A percentile compares a stretch with the other conserved stretches of the same genome.
Evolutionary conservation across 2,113 vertebrate species (phyloP).

Genomic region (Rhea pennata): DNA sequence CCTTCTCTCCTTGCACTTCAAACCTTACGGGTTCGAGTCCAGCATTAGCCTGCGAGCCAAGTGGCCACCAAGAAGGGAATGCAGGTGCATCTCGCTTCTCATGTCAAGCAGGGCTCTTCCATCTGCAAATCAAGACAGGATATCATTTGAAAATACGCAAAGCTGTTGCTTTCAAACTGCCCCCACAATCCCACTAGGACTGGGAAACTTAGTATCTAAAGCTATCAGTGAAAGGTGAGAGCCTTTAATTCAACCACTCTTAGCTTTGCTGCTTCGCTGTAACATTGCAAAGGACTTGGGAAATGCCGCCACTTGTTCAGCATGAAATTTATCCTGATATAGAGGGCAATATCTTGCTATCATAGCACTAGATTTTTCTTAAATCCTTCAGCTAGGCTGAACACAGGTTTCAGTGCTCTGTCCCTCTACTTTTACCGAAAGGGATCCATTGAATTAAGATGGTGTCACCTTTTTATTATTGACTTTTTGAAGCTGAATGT

Average conservation of each 20-base stretch:
- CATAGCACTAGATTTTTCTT: background rate
- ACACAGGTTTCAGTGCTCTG: background rate
- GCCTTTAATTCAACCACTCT: background rate
- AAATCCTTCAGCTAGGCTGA: background rate
- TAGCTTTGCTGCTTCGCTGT: background rate
- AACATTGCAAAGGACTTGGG: background rate
- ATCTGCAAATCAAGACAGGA: background rate
- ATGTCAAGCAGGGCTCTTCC: background rate
- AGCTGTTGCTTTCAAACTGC: background rate
- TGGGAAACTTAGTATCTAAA: background rate
- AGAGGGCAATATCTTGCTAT: accelerated
- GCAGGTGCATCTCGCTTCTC: background rate
- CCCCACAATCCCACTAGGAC: background rate
- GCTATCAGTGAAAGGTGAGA: background rate
- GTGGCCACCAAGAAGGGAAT: background rate
- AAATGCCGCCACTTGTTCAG: background rate
- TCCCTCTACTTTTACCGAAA: background rate
- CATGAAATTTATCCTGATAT: background rate
- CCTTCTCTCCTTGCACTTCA: background rate
- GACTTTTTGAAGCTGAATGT: background rate
- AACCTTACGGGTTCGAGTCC: background rate
- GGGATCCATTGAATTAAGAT: background rate
- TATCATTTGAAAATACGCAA: background rate
- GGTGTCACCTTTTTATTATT: background rate
- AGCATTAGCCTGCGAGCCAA: background rate